Evolutionary conservation across 2,797 vertebrate genomes (phyloP).

Genomic region (Clarias laeviceps): DNA sequence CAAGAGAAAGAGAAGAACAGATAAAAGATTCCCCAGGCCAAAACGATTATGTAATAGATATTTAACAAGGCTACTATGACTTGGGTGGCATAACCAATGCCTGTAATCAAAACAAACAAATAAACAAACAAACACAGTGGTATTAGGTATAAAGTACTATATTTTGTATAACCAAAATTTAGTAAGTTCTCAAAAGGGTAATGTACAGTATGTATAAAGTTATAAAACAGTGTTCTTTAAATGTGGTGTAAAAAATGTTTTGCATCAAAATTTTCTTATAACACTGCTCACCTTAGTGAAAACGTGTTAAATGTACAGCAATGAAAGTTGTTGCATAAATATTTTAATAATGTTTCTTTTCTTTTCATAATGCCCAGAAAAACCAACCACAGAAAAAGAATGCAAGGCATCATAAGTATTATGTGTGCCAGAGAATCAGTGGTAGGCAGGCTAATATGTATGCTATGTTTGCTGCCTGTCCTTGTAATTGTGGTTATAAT

Average conservation of each 20-base stretch:
- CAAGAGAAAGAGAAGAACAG: slow-evolving; percentile 89
- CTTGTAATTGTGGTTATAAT: background rate
- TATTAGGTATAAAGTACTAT: background rate
- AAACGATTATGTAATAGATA: slow-evolving; percentile 91
- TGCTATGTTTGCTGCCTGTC: background rate
- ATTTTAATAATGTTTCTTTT: background rate
- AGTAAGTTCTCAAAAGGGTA: background rate
- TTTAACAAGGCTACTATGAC: slow-evolving; percentile 87
- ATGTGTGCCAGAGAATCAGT: background rate
- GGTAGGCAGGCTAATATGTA: background rate
- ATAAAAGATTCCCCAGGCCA: slow-evolving; percentile 95
- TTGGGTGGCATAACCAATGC: slow-evolving; percentile 93
- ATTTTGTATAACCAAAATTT: background rate
- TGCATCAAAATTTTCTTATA: background rate
- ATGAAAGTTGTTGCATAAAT: background rate
- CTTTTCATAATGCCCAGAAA: background rate
- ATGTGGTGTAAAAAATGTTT: background rate
- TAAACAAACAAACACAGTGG: background rate
- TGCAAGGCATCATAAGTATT: background rate
- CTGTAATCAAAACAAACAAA: slow-evolving; percentile 65
- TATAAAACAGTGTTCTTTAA: background rate
- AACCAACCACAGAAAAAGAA: background rate
- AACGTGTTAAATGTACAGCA: background rate
- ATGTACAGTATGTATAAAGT: background rate
- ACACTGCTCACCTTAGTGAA: background rate